Evolutionary conservation across 2,113 vertebrate species (phyloP).

Genomic region (Lepisosteus oculatus): DNA sequence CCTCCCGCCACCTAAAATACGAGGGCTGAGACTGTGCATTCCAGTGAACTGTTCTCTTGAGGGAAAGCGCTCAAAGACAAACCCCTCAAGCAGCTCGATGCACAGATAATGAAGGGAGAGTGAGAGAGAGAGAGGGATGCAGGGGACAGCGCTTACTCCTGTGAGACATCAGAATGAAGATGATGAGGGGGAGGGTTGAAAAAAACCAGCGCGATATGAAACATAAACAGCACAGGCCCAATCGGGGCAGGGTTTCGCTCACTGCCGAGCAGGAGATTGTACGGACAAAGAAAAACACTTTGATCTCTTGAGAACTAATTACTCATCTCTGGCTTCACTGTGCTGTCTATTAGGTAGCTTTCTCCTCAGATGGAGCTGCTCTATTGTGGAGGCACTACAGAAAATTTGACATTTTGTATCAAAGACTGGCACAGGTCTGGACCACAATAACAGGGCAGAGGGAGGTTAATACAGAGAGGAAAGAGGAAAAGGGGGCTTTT

Average conservation of each 20-base stretch:
- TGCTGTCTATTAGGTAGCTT: not conserved
- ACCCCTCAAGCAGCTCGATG: too few relatives aligned
- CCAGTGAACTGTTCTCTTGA: too few relatives aligned
- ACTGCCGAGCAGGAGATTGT: not conserved
- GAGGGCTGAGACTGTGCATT: too few relatives aligned
- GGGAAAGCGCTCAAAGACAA: too few relatives aligned
- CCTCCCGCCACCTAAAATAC: too few relatives aligned
- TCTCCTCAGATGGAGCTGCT: not conserved
- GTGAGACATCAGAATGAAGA: not conserved
- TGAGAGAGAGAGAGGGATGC: not conserved
- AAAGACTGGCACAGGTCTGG: not conserved
- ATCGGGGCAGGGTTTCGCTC: not conserved
- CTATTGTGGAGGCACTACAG: not conserved
- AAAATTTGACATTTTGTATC: not conserved
- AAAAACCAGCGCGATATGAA: not conserved
- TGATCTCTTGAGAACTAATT: constrained; percentile 1
- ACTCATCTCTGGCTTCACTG: not conserved
- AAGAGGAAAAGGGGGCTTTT: not conserved
- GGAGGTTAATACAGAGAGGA: not conserved
- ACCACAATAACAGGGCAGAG: not conserved
- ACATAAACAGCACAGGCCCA: not conserved
- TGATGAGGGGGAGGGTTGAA: not conserved
- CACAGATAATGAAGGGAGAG: not conserved
- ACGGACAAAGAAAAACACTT: not conserved
- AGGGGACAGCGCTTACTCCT: not conserved